Evolutionary conservation across 2,113 vertebrate species (phyloP), one percentile per base, ranked within the genome.

Genomic region (Passerina amoena): DNA sequence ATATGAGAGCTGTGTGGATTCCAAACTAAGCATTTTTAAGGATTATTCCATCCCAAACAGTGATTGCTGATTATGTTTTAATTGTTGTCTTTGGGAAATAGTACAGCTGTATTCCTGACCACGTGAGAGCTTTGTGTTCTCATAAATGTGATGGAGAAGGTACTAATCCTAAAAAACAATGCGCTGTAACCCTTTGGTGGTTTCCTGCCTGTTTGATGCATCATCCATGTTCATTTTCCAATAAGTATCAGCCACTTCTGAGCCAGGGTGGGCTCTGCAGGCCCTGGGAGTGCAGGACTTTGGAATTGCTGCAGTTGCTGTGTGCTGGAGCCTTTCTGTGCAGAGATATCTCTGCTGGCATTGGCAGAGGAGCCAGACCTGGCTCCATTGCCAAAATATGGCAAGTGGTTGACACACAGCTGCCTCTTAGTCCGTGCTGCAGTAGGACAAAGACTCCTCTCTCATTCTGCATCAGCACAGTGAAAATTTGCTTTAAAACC

Each of bases 211-310:
- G 3, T 72, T 21, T 51, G 68, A 33, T 69, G 25, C n/a, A 31
- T 40, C 28, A 14, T 63, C 69, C 69, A 15, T 16, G 40, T 24
- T 86, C 40, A 9, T 77, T 82, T 90, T 24, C 51, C 54, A 66
- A 54, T 31, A 19, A 80, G n/a, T 10, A 2, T 63, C 59, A 63
- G 51, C 54, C 82, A 38, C 66, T 78, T 69, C 3, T 38, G 80
- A 88, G 71, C 60, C 82, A 90, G 4, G 8, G 0, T 3, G 64
- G 12, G 27, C 51, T 77, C 54, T 42, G 80, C 0, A 2, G 38
- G n/a, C 65, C 82, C 40, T 0, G 8, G 22, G 37, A 14, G 23
- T 0, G 1, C 71, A 50, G 69, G 48, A 30, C 57, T 61, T 61
- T 6, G 31, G 45, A 48, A 86, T 71, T 71, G 42, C 79, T 77